phyloP scores from a whole-genome alignment of 2,113 vertebrate genomes.

The Alethe castanea region DNA sequence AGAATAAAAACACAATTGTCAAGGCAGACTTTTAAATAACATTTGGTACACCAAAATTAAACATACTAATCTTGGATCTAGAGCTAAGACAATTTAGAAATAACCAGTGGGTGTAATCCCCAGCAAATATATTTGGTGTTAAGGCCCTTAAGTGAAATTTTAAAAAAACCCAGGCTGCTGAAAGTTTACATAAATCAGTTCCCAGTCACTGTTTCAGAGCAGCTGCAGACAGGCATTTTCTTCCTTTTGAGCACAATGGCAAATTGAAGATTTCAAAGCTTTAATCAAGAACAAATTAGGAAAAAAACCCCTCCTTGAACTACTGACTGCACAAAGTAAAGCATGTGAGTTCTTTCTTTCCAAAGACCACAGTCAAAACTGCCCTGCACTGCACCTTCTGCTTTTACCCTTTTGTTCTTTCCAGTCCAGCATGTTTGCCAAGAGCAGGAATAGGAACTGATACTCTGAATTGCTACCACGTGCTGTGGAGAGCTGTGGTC shows the following conservation, averaged over 20 bases:
- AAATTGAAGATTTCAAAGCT: not conserved
- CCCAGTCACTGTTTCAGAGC: not conserved
- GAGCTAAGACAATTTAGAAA: not conserved
- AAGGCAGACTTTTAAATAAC: not conserved
- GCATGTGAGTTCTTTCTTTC: accelerated
- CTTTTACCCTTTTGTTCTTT: not conserved
- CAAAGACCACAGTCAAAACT: not conserved
- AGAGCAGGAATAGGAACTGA: not conserved
- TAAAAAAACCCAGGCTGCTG: not conserved
- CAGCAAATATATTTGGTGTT: not conserved
- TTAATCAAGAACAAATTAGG: not conserved
- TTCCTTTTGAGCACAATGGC: not conserved
- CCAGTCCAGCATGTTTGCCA: not conserved
- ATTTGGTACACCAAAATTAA: not conserved
- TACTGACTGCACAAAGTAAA: not conserved
- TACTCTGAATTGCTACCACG: not conserved
- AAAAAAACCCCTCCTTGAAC: not conserved
- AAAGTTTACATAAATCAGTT: not conserved
- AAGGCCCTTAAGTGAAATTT: not conserved
- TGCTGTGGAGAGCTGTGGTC: not conserved
- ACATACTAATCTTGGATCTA: not conserved
- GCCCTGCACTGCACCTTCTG: not conserved
- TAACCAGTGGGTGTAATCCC: not conserved
- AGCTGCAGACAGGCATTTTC: not conserved
- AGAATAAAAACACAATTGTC: not conserved